These are phyloP conservation scores for Prosapia bicincta DNA, from an alignment of 2,888 invertebrate species.

Conservation along the genomic window DNA sequence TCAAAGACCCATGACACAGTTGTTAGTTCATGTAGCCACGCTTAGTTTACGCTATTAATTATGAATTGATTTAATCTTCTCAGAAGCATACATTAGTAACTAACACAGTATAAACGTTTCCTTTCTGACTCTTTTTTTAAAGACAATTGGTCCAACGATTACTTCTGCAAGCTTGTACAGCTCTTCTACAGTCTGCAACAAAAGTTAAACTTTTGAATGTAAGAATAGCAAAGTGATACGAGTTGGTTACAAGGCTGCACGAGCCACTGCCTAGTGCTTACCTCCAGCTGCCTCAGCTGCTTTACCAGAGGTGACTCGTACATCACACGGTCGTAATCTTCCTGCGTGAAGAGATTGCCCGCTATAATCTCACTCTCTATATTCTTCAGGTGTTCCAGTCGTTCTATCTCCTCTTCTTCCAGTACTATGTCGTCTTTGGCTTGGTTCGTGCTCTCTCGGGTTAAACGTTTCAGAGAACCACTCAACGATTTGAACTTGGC, in stretches of 20 bases:
- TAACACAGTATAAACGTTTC: no score
- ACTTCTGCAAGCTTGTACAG: neutral
- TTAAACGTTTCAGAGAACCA: neutral
- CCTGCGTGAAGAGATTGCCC: constrained; percentile 50
- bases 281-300: constrained; percentile 19
- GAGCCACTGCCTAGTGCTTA: neutral
- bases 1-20: no score
- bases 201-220: no score
- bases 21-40: no score
- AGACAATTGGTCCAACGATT: neutral
- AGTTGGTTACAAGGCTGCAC: no score
- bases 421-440: constrained; percentile 31
- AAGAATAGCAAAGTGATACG: no score
- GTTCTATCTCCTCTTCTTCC: neutral
- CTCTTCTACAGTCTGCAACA: neutral
- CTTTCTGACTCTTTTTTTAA: no score
- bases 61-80: no score
- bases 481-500: no score
- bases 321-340: constrained; percentile 47
- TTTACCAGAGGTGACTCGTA: constrained; percentile 19
- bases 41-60: no score
- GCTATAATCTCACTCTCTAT: neutral
- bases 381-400: neutral
- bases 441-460: neutral
- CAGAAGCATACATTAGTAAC: no score